Evolutionary conservation across 2,888 invertebrate genomes (phyloP).

Genomic region (Glomeris marginata): DNA sequence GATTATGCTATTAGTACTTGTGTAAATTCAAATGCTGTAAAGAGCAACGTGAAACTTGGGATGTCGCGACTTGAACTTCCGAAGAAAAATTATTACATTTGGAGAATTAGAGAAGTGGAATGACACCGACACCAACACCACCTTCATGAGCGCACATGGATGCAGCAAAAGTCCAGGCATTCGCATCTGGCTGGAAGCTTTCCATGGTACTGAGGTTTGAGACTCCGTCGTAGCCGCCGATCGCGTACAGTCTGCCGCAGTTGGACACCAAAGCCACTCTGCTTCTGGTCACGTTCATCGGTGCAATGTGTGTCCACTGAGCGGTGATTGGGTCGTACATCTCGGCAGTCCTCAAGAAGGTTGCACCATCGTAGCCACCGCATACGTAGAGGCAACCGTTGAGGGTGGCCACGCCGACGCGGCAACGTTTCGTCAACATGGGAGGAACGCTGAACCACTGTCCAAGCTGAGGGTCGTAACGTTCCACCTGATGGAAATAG

Average conservation of each 20-base stretch:
- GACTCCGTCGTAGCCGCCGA: constrained; percentile 56
- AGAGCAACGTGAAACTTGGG: no score
- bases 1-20: no score
- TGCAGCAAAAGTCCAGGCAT: constrained; percentile 56
- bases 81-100: not conserved
- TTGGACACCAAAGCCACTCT: constrained; percentile 67
- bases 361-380: constrained; percentile 71
- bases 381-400: constrained; percentile 69
- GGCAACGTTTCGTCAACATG: constrained; percentile 66
- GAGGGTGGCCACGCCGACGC: constrained; percentile 64
- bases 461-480: constrained; percentile 56
- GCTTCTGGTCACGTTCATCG: constrained; percentile 68
- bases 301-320: constrained; percentile 58
- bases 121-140: constrained; percentile 75
- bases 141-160: constrained; percentile 77
- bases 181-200: constrained; percentile 56
- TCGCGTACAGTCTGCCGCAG: constrained; percentile 67
- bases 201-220: constrained; percentile 70
- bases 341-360: constrained; percentile 67
- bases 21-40: no score
- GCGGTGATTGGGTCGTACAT: constrained; percentile 58
- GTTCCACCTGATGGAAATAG: constrained; percentile 43
- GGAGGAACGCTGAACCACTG: constrained; percentile 57
- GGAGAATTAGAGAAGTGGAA: constrained; percentile 33
- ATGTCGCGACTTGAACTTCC: no score